Evolutionary conservation across 2,797 vertebrate genomes (phyloP), one percentile per base, ranked within the genome.

Genomic region (Enteromius paludinosus): DNA sequence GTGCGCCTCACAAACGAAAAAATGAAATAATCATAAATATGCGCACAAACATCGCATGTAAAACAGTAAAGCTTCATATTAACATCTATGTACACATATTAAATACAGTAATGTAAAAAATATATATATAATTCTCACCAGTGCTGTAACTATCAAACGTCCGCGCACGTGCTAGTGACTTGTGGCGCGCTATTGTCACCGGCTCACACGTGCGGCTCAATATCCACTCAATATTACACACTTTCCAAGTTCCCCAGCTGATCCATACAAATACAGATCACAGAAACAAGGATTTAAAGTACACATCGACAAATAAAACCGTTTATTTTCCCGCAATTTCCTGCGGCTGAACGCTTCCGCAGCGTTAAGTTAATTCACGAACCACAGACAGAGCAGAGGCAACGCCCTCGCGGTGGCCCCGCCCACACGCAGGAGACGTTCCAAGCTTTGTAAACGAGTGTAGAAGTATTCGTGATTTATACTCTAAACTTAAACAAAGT

Each of bases 291-390:
- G 0, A 5, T 23, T n/a, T 18, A 2, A 12, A 0, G n/a, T 18
- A 25, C 11, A 1, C 0, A 5, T 20, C 4, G 4, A 5, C 20
- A 7, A 4, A 35, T 1, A 52, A 1, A 7, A 0, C 4, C 14
- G 0, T 9, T 11, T 9, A 28, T 25, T 56, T 43, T 8, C 10
- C 3, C 18, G 11, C 49, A 0, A 0, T 30, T 61, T 12, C 5
- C 1, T 2, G 35, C 35, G 17, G 10, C 12, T 5, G 3, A 41
- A 17, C 4, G n/a, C 66, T 20, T 56, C 33, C 1, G 11, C 2
- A 2, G n/a, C n/a, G 1, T 0, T 43, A 8, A 41, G 17, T 17
- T 0, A 0, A 0, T 20, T 23, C 0, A 15, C 18, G 28, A 38
- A 38, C 7, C 35, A 38, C 35, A 38, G 35, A 38, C 35, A 38